phyloP scores from a whole-genome alignment of 2,888 invertebrate species.

The Drosophila macrothrix region DNA sequence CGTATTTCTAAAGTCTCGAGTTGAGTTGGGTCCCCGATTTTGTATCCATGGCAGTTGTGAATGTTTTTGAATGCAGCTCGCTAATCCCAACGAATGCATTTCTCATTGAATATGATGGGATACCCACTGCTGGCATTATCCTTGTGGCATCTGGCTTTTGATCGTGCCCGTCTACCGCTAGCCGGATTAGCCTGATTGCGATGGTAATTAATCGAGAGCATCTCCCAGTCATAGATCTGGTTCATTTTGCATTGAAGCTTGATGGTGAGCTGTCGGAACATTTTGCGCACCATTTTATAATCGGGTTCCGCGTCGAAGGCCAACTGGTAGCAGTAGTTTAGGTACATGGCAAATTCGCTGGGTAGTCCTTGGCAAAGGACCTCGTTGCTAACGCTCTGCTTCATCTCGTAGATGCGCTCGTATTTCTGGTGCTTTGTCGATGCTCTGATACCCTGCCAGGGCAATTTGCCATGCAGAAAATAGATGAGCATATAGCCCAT shows the following conservation, averaged over 20 bases:
- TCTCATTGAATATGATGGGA: constrained; percentile 51
- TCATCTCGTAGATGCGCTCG: constrained; percentile 99
- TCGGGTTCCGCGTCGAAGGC: constrained; percentile 98
- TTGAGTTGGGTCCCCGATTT: background rate
- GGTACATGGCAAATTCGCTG: constrained; percentile 96
- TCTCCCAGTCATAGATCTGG: constrained; percentile 99
- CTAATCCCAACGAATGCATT: constrained; percentile 24
- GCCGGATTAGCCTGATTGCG: constrained; percentile 63
- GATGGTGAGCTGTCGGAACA: constrained; percentile 97
- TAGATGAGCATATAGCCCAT: constrained; percentile 99
- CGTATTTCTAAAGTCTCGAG: background rate
- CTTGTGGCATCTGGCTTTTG: background rate
- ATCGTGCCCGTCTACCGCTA: background rate
- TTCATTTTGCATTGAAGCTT: constrained; percentile 97
- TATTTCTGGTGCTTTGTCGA: constrained; percentile 99
- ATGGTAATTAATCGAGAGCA: constrained; percentile 93
- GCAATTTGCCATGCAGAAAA: constrained; percentile 97
- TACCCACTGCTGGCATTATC: constrained; percentile 51
- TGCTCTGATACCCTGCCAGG: constrained; percentile 99
- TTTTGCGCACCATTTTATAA: constrained; percentile 95
- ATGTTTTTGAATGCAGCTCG: background rate
- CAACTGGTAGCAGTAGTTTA: constrained; percentile 97
- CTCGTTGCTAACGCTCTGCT: constrained; percentile 96
- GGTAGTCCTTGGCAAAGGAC: constrained; percentile 89
- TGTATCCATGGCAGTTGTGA: background rate